phyloP scores from a whole-genome alignment of 2,888 invertebrate genomes.

The Cantharis rufa region DNA sequence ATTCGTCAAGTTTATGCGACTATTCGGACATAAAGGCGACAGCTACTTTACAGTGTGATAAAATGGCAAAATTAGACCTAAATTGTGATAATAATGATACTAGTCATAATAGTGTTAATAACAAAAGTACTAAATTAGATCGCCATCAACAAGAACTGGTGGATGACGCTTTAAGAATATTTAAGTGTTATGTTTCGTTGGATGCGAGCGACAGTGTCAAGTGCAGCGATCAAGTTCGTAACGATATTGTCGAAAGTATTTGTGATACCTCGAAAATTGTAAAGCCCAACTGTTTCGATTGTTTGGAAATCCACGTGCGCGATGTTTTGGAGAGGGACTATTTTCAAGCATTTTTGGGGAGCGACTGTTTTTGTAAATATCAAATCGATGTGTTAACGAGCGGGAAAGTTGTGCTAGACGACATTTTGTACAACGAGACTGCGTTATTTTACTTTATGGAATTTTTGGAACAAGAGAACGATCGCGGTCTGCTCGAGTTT shows the following conservation, averaged over 20 bases:
- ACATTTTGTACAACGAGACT: slow-evolving; percentile 88
- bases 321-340: slow-evolving; percentile 73
- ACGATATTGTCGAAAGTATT: slow-evolving; percentile 68
- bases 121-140: not conserved
- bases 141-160: slow-evolving; percentile 46
- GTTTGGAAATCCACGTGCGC: slow-evolving; percentile 69
- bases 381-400: slow-evolving; percentile 89
- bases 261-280: slow-evolving; percentile 69
- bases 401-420: slow-evolving; percentile 77
- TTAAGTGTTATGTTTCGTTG: slow-evolving; percentile 76
- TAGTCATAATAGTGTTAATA: slow-evolving; percentile 38
- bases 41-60: slow-evolving; percentile 16
- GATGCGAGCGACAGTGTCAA: slow-evolving; percentile 67
- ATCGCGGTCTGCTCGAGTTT: slow-evolving; percentile 79
- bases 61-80: slow-evolving; percentile 32
- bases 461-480: slow-evolving; percentile 89
- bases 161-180: slow-evolving; percentile 72
- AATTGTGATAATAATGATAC: slow-evolving; percentile 49
- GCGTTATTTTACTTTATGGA: slow-evolving; percentile 95
- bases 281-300: slow-evolving; percentile 72
- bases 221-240: slow-evolving; percentile 63
- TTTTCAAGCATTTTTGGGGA: slow-evolving; percentile 80
- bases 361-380: slow-evolving; percentile 88
- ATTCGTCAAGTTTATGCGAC: slow-evolving; percentile 51
- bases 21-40: slow-evolving; percentile 39